Evolutionary conservation across 64 coral and sea anemone species (phyloP).

Genomic region (Acropora yongei): DNA sequence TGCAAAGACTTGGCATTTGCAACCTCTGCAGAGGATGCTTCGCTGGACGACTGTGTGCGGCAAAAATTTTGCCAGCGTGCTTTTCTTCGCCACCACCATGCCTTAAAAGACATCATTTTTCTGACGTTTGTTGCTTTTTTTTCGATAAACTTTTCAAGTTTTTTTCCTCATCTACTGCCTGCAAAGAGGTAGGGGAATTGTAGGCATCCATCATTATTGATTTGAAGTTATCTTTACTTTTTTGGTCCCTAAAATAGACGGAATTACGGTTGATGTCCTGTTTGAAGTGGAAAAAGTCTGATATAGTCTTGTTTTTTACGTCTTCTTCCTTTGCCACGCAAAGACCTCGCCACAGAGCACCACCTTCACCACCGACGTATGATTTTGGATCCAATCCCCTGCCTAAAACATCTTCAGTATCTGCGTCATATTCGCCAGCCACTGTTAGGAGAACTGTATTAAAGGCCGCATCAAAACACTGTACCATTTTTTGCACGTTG

Average conservation of each 20-base stretch:
- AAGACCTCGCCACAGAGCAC: constrained; percentile 62
- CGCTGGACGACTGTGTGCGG: not conserved
- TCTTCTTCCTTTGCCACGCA: constrained; percentile 48
- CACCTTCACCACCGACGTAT: constrained; percentile 66
- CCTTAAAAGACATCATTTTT: constrained; percentile 56
- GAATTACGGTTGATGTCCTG: constrained; percentile 42
- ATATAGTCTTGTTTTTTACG: constrained; percentile 57
- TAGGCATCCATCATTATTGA: constrained; percentile 40
- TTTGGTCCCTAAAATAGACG: not conserved
- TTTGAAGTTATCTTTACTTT: not conserved
- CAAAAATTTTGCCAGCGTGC: constrained; percentile 11
- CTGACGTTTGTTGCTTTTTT: constrained; percentile 10
- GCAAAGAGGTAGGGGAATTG: constrained; percentile 40
- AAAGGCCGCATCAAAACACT: constrained; percentile 43
- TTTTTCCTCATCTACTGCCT: constrained; percentile 28
- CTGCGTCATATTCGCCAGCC: not conserved
- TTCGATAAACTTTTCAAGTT: constrained; percentile 28
- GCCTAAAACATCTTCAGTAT: not conserved
- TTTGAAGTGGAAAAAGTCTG: constrained; percentile 57
- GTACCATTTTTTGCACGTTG: constrained; percentile 39
- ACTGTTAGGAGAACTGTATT: constrained; percentile 26
- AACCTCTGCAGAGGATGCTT: constrained; percentile 27
- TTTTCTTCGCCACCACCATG: constrained; percentile 45
- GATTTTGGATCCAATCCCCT: constrained; percentile 30
- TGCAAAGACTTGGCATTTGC: constrained; percentile 45